These are phyloP conservation scores for human DNA, from an alignment of 2,113 vertebrate genomes.

Conservation along the genomic window DNA sequence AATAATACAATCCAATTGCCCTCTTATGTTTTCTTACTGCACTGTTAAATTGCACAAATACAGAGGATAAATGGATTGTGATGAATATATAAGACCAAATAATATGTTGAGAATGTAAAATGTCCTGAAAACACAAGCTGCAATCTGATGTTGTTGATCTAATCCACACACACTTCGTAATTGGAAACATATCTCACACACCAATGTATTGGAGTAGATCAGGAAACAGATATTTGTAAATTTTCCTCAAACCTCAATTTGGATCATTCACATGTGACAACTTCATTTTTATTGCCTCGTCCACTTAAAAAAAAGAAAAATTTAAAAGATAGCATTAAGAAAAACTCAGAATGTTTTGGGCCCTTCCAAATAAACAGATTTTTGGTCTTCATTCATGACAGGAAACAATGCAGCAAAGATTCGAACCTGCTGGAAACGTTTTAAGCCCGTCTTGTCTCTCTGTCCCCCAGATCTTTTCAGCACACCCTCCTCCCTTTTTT, in stretches of 20 bases:
- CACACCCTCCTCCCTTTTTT: slow-evolving; percentile 82
- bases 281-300: slow-evolving; percentile 72
- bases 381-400: slow-evolving; percentile 54
- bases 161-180: slow-evolving; percentile 81
- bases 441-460: slow-evolving; percentile 84
- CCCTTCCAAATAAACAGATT: slow-evolving; percentile 43
- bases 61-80: slow-evolving; percentile 57
- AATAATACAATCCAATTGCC: background rate
- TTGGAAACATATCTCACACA: slow-evolving; percentile 79
- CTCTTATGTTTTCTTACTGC: background rate
- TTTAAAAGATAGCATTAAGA: background rate
- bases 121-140: slow-evolving; percentile 73
- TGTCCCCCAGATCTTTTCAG: slow-evolving; percentile 83
- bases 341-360: background rate
- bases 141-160: slow-evolving; percentile 78
- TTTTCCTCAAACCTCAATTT: slow-evolving; percentile 70
- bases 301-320: slow-evolving; percentile 16
- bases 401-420: slow-evolving; percentile 34
- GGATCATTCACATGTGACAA: slow-evolving; percentile 77
- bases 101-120: slow-evolving; percentile 80
- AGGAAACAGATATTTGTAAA: slow-evolving; percentile 19
- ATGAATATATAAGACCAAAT: slow-evolving; percentile 80
- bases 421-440: slow-evolving; percentile 91
- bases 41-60: slow-evolving; percentile 51
- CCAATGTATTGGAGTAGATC: slow-evolving; percentile 17